phyloP scores from a whole-genome alignment of 2,888 invertebrate species.

The Drosophila pseudotakahashii region DNA sequence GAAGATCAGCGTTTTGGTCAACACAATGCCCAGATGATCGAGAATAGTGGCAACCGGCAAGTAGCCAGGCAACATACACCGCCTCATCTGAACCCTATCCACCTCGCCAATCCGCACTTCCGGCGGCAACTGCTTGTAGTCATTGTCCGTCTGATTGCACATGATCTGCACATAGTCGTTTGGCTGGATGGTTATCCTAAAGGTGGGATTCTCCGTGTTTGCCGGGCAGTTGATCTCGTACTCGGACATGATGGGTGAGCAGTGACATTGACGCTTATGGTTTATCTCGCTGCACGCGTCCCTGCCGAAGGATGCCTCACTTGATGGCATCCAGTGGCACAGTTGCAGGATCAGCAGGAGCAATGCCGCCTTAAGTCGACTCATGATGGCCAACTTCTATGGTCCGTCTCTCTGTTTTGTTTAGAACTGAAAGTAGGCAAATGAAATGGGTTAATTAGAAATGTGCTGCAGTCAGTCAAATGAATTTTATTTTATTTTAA shows the following conservation, averaged over 20 bases:
- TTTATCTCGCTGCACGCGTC: constrained; percentile 79
- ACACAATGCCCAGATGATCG: constrained; percentile 80
- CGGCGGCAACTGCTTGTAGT: constrained; percentile 78
- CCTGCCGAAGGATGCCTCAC: constrained; percentile 57
- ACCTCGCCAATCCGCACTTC: constrained; percentile 78
- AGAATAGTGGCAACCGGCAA: constrained; percentile 84
- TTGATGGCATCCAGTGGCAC: constrained; percentile 33
- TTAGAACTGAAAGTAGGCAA: constrained; percentile 9
- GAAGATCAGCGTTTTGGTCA: constrained; percentile 85
- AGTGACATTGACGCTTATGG: constrained; percentile 73
- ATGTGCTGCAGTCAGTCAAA: neutral
- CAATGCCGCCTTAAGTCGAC: constrained; percentile 34
- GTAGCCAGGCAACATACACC: constrained; percentile 83
- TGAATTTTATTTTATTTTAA: no score
- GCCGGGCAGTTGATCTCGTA: constrained; percentile 82
- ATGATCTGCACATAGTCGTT: constrained; percentile 80
- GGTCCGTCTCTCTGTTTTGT: neutral
- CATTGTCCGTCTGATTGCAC: constrained; percentile 78
- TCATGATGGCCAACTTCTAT: constrained; percentile 20
- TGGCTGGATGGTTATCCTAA: constrained; percentile 80
- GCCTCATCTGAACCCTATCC: constrained; percentile 80
- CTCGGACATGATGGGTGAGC: constrained; percentile 77
- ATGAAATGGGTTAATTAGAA: neutral
- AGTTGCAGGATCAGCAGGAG: constrained; percentile 48
- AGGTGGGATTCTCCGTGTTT: constrained; percentile 72